phyloP scores from a whole-genome alignment of 2,113 vertebrate species.

The Chlorodrepanis virens region DNA sequence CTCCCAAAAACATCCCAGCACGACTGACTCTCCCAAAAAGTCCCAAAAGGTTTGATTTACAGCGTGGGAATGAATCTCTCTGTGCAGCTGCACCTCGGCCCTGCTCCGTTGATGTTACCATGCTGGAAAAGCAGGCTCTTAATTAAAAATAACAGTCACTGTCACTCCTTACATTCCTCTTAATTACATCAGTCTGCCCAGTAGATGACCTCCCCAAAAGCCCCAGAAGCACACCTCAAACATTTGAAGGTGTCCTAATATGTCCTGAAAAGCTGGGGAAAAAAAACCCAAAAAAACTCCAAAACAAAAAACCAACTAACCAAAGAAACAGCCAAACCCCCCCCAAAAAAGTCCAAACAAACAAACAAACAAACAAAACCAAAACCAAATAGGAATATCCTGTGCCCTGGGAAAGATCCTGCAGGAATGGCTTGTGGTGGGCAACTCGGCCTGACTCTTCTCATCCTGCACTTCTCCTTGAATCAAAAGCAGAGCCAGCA shows the following conservation, averaged over 20 bases:
- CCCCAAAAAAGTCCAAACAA: not conserved
- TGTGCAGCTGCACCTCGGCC: not conserved
- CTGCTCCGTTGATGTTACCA: accelerated
- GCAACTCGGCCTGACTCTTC: not conserved
- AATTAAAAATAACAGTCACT: not conserved
- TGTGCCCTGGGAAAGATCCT: not conserved
- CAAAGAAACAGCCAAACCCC: no score
- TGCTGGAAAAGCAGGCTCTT: not conserved
- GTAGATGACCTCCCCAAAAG: not conserved
- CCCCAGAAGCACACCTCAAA: not conserved
- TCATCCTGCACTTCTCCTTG: not conserved
- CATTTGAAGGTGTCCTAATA: not conserved
- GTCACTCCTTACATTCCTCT: not conserved
- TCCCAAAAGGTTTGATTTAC: not conserved
- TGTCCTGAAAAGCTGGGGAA: not conserved
- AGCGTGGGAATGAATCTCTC: not conserved
- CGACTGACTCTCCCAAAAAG: no score
- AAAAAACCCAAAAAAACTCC: not conserved
- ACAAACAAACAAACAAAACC: not conserved
- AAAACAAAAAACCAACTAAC: no score
- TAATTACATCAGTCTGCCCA: not conserved
- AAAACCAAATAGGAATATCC: not conserved
- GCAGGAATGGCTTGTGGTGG: accelerated
- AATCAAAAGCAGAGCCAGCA: not conserved
- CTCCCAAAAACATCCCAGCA: no score